Evolutionary conservation across 2,888 invertebrate species (phyloP), one percentile per base, ranked within the genome.

Genomic region (Hermodice carunculata): DNA sequence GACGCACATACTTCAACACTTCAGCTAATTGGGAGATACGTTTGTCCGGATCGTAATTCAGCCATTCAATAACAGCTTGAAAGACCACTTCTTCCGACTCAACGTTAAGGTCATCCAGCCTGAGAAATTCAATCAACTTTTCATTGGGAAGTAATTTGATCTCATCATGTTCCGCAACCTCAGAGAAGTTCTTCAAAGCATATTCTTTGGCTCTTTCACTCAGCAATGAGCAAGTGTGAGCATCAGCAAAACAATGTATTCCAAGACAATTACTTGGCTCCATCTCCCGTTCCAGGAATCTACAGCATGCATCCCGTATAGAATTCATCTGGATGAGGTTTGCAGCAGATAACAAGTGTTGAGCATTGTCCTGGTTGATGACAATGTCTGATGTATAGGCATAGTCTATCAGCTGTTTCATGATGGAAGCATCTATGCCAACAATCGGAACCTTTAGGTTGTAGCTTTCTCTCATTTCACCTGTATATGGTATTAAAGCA

Each of bases 181-280:
- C 60, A 24, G 51, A 28, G 31, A 64, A 64, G 22, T 64, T 26
- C 5, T 40, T 34, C 28, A 56, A n/a, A n/a, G 60, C 34, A 46
- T 40, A 64, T 11, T 43, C 46, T 37, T 46, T 51, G 14, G 64
- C 64, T 48, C 19, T 52, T 28, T 42, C 52, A 17, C 40, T n/a
- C 17, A 64, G 60, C 4, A 17, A 14, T 28, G 11, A 19, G 29
- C 64, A 64, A 8, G 43, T 46, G 29, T 64, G 64, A 3, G 53
- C 53, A 34, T 64, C 60, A 14, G 64, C 64, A 34, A 64, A 64
- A 22, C 64, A 64, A 40, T 60, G 52, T 26, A 64, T 64, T 11
- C 64, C 64, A 6, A 64, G 22, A 31, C 64, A 64, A 44, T 64
- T 64, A 31, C 42, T 37, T 4, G 51, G 40, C 51, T 59, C 51